Percentiles rank a stretch among this genome's conserved stretches.
Evolutionary conservation across 2,797 vertebrate genomes (phyloP).

Genomic region (Loriculus beryllinus): DNA sequence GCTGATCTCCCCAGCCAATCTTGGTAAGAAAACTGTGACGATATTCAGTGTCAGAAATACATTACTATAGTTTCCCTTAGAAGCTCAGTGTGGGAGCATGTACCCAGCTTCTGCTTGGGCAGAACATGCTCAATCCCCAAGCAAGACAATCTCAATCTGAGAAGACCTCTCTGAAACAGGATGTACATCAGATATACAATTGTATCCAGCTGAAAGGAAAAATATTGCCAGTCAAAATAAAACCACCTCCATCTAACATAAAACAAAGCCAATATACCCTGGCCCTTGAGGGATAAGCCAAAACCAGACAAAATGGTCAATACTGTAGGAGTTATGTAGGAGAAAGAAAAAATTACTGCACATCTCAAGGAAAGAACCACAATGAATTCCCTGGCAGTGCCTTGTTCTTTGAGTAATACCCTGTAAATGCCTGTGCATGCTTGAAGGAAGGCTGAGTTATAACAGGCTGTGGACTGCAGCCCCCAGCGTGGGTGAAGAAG

Average conservation of each 20-base stretch:
- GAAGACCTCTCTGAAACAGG: not conserved
- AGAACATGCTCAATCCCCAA: rapidly evolving
- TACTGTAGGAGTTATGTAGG: conserved; percentile 43
- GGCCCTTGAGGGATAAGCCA: conserved; percentile 20
- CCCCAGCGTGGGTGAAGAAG: not conserved
- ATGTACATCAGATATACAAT: not conserved
- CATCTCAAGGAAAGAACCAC: conserved; percentile 20
- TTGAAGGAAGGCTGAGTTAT: conserved; percentile 6
- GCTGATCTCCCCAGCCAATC: conserved; percentile 8
- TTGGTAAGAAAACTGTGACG: not conserved
- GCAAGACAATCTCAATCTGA: not conserved
- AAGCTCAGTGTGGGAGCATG: not conserved
- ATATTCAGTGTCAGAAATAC: not conserved
- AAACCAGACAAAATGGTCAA: conserved; percentile 39
- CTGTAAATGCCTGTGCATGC: not conserved
- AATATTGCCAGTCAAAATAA: not conserved
- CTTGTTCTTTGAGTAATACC: conserved; percentile 36
- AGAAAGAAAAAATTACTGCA: conserved; percentile 27
- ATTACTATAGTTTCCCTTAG: conserved; percentile 17
- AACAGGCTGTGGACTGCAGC: not conserved
- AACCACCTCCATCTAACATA: not conserved
- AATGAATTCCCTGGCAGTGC: conserved; percentile 1
- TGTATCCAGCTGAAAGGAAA: not conserved
- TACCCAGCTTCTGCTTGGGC: not conserved
- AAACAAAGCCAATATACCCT: not conserved